phyloP scores from a whole-genome alignment of 2,113 vertebrate species.

The Calidris pugnax region DNA sequence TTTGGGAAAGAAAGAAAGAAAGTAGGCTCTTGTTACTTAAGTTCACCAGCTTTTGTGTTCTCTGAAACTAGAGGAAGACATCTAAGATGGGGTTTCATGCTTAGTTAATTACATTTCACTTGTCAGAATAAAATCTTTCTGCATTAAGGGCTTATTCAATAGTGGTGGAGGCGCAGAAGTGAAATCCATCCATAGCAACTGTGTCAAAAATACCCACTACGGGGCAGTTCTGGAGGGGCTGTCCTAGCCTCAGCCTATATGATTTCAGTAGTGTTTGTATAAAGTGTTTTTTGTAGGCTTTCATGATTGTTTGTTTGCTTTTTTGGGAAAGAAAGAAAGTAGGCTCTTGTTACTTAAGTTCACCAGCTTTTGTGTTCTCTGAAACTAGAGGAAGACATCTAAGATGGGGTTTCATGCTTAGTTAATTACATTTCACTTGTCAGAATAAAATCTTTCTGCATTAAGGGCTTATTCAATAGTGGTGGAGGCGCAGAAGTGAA shows the following conservation, averaged over 20 bases:
- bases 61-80: neutral
- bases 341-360: neutral
- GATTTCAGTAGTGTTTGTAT: neutral
- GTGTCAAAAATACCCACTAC: neutral
- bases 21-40: neutral
- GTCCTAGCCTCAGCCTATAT: neutral
- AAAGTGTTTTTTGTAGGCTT: neutral
- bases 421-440: neutral
- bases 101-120: neutral
- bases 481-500: neutral
- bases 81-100: neutral
- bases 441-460: neutral
- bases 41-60: neutral
- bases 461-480: neutral
- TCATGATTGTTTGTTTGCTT: rapidly evolving
- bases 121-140: neutral
- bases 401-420: neutral
- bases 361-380: neutral
- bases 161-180: neutral
- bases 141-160: neutral
- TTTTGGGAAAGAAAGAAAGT: neutral
- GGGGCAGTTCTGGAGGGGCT: neutral
- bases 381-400: neutral
- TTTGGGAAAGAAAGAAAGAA: neutral
- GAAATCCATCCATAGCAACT: neutral